A percentile compares a stretch with the other conserved stretches of the same genome.
These are phyloP conservation scores for Lagopus muta DNA, from an alignment of 2,113 vertebrate genomes.

Conservation along the genomic window DNA sequence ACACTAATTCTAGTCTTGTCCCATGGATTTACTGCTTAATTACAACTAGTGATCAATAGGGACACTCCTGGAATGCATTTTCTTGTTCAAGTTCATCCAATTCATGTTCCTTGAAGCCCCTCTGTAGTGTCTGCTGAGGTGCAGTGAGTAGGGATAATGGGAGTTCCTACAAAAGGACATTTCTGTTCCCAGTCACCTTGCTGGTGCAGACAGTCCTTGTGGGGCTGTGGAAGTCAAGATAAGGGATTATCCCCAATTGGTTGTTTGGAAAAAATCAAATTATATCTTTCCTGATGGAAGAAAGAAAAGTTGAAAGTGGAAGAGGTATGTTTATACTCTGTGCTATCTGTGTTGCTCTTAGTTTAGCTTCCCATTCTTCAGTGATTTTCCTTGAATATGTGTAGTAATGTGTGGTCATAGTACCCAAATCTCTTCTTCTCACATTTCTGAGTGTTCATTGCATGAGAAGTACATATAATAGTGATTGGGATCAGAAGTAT, in stretches of 20 bases:
- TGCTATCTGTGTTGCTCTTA: neutral
- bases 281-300: neutral
- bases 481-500: neutral
- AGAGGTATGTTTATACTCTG: neutral
- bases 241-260: neutral
- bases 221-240: neutral
- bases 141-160: neutral
- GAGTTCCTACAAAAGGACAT: neutral
- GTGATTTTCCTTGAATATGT: neutral
- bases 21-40: neutral
- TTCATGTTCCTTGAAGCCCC: neutral
- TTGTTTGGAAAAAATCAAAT: neutral
- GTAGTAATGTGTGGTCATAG: neutral
- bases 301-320: neutral
- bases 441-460: neutral
- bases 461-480: neutral
- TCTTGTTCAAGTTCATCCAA: neutral
- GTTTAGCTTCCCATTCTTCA: neutral
- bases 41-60: neutral
- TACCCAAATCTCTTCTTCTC: neutral
- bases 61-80: neutral
- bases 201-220: neutral
- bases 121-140: neutral
- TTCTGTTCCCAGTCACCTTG: neutral
- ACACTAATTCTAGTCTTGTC: neutral